Conservation (phyloP, 2,797 vertebrate genomes). For the Sitta carolinensis region DNA sequence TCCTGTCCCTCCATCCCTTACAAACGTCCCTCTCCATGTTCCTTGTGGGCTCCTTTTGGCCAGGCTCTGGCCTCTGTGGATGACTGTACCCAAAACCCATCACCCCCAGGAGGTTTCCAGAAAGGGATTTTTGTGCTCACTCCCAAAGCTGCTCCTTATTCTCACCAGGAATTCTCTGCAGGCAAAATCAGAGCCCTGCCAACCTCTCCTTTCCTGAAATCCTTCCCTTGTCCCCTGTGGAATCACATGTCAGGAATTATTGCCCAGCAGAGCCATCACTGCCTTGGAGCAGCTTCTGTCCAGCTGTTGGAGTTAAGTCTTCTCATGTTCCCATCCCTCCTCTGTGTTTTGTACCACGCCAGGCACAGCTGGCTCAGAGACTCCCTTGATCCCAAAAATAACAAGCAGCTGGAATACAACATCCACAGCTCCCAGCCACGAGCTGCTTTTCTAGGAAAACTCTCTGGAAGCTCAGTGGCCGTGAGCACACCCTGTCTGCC, state of each 20-base stretch:
- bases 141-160: neutral
- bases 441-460: neutral
- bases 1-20: neutral
- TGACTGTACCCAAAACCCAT: rapidly evolving
- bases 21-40: neutral
- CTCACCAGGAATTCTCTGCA: neutral
- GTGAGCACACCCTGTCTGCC: neutral
- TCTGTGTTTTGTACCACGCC: neutral
- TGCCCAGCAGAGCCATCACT: neutral
- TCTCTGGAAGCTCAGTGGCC: neutral
- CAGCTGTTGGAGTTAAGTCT: neutral
- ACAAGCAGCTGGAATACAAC: neutral
- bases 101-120: rapidly evolving
- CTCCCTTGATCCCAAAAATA: neutral
- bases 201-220: neutral
- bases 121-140: neutral
- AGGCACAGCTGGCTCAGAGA: rapidly evolving
- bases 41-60: neutral
- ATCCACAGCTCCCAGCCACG: neutral
- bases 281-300: neutral
- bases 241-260: neutral
- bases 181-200: neutral
- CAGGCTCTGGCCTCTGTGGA: neutral
- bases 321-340: neutral
- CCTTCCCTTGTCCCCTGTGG: neutral